phyloP scores from a whole-genome alignment of 2,888 invertebrate species.

The Zaprionus obscuricornis region DNA sequence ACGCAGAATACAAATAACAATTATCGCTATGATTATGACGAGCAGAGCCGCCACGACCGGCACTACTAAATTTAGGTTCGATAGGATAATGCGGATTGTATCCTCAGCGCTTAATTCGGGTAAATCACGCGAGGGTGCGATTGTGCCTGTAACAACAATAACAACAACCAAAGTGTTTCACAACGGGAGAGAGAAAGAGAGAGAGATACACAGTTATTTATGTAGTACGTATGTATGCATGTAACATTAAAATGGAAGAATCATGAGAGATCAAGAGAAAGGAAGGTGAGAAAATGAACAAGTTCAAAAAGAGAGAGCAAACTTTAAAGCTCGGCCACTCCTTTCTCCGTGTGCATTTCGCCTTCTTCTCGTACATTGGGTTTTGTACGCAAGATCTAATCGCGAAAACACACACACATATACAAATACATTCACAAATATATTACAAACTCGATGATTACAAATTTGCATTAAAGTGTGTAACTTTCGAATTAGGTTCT shows the following conservation, averaged over 20 bases:
- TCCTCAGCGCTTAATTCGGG: constrained; percentile 91
- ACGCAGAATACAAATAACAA: constrained; percentile 95
- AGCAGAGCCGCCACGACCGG: constrained; percentile 95
- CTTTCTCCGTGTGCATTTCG: constrained; percentile 21
- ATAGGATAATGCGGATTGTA: constrained; percentile 93
- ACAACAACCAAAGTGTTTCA: constrained; percentile 65
- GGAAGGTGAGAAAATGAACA: constrained; percentile 10
- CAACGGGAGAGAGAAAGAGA: constrained; percentile 32
- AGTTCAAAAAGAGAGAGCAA: constrained; percentile 4
- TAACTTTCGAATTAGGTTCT: no score
- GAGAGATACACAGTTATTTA: constrained; percentile 25
- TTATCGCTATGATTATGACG: constrained; percentile 96
- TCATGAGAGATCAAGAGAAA: constrained; percentile 24
- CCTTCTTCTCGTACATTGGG: constrained; percentile 47
- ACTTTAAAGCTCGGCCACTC: constrained; percentile 7
- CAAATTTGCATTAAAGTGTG: constrained; percentile 33
- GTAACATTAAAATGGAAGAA: constrained; percentile 20
- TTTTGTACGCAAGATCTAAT: constrained; percentile 53
- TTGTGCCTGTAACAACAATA: constrained; percentile 92
- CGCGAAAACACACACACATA: constrained; percentile 54
- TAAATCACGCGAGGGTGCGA: constrained; percentile 94
- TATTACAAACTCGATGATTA: constrained; percentile 53
- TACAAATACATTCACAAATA: constrained; percentile 80
- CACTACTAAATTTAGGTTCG: constrained; percentile 96
- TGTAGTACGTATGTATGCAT: constrained; percentile 21